Percentiles rank a stretch among this genome's conserved stretches.
These are phyloP conservation scores for Amazona vittata DNA, from an alignment of 2,113 vertebrate genomes.

Conservation along the genomic window DNA sequence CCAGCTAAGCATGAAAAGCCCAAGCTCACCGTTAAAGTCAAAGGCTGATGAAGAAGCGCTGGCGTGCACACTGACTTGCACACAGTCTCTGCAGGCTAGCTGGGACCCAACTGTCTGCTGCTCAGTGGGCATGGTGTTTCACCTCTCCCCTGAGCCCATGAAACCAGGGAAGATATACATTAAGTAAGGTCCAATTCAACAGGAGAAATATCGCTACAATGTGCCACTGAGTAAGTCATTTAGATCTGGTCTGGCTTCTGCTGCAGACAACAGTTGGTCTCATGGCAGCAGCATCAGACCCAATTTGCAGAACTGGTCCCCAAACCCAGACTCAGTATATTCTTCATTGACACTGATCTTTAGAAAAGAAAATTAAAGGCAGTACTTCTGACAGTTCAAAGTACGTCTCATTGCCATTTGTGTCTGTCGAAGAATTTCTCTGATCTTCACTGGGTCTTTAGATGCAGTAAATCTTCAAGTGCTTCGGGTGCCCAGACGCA, in stretches of 20 bases:
- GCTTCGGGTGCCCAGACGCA: background rate
- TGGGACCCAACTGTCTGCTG: background rate
- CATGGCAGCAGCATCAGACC: background rate
- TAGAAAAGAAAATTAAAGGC: background rate
- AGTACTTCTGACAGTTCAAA: background rate
- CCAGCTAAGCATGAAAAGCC: background rate
- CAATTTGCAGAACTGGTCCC: background rate
- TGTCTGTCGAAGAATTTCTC: constrained; percentile 20
- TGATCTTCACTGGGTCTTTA: background rate
- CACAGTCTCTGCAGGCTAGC: background rate
- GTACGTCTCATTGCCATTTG: background rate
- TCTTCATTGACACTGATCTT: background rate
- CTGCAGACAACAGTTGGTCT: background rate
- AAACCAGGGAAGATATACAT: background rate
- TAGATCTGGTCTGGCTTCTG: background rate
- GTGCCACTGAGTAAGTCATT: background rate
- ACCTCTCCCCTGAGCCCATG: background rate
- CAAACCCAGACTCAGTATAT: background rate
- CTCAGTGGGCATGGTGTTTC: background rate
- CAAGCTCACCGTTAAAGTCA: background rate
- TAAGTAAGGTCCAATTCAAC: background rate
- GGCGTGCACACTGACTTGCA: background rate
- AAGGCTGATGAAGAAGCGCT: background rate
- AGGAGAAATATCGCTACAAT: background rate
- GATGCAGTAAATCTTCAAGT: background rate